Percentiles rank a stretch among this genome's conserved stretches.
phyloP scores from a whole-genome alignment of 2,888 invertebrate species.

The Adela reaumurella region DNA sequence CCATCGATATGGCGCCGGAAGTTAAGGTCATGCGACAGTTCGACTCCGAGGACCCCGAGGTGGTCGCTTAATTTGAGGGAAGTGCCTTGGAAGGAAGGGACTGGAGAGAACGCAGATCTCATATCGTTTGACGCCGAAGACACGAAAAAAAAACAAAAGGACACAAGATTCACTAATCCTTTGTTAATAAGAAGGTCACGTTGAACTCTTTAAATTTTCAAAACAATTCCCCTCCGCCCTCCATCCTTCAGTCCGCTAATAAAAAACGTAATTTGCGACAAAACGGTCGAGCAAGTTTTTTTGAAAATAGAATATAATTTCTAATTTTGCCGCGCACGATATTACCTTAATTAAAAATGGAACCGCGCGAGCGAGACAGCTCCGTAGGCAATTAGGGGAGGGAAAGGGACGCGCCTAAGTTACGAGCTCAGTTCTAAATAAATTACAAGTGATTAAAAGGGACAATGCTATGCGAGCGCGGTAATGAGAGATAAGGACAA shows the following conservation, averaged over 20 bases:
- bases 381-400: conserved; percentile 23
- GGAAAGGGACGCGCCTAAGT: conserved; percentile 45
- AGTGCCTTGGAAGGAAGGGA: conserved; percentile 75
- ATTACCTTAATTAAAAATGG: conserved; percentile 54
- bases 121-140: no score
- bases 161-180: no score
- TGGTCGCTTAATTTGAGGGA: no score
- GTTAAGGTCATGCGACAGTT: no score
- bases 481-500: conserved; percentile 32
- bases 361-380: conserved; percentile 43
- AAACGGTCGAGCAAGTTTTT: conserved; percentile 53
- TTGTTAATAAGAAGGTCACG: no score
- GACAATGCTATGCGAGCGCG: conserved; percentile 15
- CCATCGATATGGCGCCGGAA: no score
- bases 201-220: background rate
- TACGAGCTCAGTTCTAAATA: conserved; percentile 46
- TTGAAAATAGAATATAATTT: conserved; percentile 58
- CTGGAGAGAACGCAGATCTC: no score
- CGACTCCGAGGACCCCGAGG: no score
- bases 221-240: background rate
- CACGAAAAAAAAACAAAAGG: no score
- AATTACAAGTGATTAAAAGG: conserved; percentile 57
- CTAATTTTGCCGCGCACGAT: conserved; percentile 47
- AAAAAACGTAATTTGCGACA: conserved; percentile 53
- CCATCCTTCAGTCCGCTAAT: background rate